These are phyloP conservation scores for Aptenodytes patagonicus DNA, from an alignment of 2,113 vertebrate species.

Conservation along the genomic window DNA sequence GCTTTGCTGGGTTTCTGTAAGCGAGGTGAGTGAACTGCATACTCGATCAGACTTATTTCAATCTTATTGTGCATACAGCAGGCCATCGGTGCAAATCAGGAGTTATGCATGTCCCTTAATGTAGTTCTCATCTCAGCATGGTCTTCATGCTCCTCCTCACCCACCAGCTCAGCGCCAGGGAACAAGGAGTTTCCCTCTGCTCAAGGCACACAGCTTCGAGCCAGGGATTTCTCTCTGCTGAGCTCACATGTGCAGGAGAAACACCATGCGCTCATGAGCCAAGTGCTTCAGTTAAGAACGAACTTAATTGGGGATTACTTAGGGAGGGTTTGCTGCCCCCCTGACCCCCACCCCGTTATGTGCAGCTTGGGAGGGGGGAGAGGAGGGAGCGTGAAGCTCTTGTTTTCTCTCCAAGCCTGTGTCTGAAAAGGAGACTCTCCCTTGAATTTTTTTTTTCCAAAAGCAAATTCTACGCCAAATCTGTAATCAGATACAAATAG, in stretches of 20 bases:
- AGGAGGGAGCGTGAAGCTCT: not conserved
- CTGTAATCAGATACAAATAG: conserved; percentile 21
- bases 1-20: not conserved
- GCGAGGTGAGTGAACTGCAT: not conserved
- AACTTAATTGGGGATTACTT: conserved; percentile 19
- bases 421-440: not conserved
- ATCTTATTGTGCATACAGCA: rapidly evolving
- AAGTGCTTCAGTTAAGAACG: not conserved
- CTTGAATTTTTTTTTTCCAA: not conserved
- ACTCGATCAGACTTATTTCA: not conserved
- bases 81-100: not conserved
- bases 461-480: not conserved
- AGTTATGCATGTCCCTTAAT: rapidly evolving
- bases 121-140: not conserved
- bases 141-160: not conserved
- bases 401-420: not conserved
- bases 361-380: not conserved
- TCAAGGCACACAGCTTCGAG: not conserved
- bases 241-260: not conserved
- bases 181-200: not conserved
- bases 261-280: not conserved
- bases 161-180: not conserved
- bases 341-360: not conserved
- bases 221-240: not conserved
- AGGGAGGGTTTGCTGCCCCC: not conserved